phyloP scores from a whole-genome alignment of 2,113 vertebrate species.

The Onychostruthus taczanowskii region DNA sequence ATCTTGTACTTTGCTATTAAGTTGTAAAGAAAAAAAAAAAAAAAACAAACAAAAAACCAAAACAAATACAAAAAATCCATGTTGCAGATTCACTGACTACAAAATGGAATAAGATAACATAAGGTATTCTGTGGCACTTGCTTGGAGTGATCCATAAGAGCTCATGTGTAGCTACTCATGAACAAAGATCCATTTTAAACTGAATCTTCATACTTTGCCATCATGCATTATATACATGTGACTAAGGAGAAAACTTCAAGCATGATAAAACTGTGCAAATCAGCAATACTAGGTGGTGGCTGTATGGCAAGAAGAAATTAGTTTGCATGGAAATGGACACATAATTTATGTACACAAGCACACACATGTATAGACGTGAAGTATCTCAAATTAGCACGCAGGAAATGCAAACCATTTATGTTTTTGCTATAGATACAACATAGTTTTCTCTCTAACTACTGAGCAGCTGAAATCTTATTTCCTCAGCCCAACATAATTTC shows the following conservation, averaged over 20 bases:
- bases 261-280: background rate
- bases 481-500: conserved; percentile 65
- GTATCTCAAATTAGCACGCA: conserved; percentile 54
- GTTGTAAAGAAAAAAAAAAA: background rate
- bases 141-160: background rate
- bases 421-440: conserved; percentile 48
- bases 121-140: background rate
- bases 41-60: background rate
- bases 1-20: background rate
- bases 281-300: background rate
- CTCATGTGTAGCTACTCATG: background rate
- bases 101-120: background rate
- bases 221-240: background rate
- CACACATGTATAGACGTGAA: background rate
- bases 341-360: background rate
- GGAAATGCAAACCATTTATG: conserved; percentile 45
- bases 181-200: background rate
- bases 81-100: background rate
- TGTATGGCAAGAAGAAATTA: background rate
- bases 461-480: conserved; percentile 68
- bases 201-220: background rate
- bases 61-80: background rate
- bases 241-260: background rate
- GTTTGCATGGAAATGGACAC: background rate
- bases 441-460: conserved; percentile 59